These are phyloP conservation scores for Natator depressus DNA, from an alignment of 2,113 vertebrate species.

Conservation along the genomic window DNA sequence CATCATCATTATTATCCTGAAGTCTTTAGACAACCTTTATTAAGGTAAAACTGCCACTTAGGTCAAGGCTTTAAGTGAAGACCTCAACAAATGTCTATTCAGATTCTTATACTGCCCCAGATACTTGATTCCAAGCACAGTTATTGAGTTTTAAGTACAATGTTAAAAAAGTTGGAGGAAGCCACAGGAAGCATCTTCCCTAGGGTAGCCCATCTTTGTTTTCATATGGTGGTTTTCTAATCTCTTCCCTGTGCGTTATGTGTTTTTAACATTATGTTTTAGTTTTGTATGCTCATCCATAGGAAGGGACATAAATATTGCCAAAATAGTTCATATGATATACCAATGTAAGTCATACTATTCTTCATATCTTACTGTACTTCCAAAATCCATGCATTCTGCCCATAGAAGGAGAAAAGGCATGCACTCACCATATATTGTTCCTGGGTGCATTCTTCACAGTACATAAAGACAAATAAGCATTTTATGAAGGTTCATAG, in stretches of 20 bases:
- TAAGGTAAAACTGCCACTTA: not conserved
- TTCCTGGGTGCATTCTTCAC: not conserved
- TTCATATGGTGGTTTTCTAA: not conserved
- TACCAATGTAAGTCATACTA: not conserved
- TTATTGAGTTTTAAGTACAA: not conserved
- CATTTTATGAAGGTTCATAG: not conserved
- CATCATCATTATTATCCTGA: not conserved
- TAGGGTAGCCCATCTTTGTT: not conserved
- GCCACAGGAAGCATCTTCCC: not conserved
- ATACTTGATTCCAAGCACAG: not conserved
- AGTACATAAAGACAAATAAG: not conserved
- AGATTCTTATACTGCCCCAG: not conserved
- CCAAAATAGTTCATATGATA: not conserved
- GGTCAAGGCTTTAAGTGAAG: not conserved
- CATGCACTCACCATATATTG: not conserved
- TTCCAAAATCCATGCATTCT: not conserved
- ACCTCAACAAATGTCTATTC: not conserved
- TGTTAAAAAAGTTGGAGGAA: not conserved
- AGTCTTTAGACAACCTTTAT: not conserved
- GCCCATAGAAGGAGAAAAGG: not conserved
- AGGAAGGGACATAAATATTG: not conserved
- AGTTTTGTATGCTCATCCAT: fast-evolving
- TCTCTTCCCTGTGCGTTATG: not conserved
- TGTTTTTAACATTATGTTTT: not conserved
- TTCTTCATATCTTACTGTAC: not conserved